Conservation (phyloP, 2,888 invertebrate genomes). For the Drosophila stalkeri region DNA sequence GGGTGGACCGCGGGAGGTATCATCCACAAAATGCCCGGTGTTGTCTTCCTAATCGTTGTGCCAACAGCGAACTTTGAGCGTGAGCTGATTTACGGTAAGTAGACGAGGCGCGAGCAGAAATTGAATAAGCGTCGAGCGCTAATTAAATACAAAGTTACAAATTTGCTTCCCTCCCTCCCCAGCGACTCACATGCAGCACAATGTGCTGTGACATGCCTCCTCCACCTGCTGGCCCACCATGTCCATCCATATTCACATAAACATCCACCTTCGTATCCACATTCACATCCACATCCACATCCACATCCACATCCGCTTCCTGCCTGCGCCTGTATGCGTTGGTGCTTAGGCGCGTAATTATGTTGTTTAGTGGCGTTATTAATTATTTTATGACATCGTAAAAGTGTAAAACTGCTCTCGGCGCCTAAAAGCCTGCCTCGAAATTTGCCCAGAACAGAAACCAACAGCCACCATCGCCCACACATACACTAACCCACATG, state of each 20-base stretch:
- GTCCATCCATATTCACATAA: constrained; percentile 4
- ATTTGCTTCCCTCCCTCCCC: constrained; percentile 38
- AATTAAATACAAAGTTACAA: constrained; percentile 77
- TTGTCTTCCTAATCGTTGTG: constrained; percentile 89
- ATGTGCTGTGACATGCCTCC: constrained; percentile 43
- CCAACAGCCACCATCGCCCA: not conserved
- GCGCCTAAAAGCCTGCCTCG: constrained; percentile 71
- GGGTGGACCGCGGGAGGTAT: constrained; percentile 1
- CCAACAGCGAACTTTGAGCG: constrained; percentile 90
- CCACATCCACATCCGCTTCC: constrained; percentile 11
- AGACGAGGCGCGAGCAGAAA: constrained; percentile 46
- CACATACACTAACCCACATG: constrained; percentile 17
- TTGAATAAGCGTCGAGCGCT: constrained; percentile 68
- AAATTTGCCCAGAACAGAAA: constrained; percentile 52
- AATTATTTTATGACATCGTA: constrained; percentile 81
- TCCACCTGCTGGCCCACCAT: constrained; percentile 23
- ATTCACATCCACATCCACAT: not conserved
- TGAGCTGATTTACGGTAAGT: constrained; percentile 84
- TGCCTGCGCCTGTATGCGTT: constrained; percentile 41
- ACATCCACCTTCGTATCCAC: not conserved
- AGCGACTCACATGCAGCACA: constrained; percentile 21
- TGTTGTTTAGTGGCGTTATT: constrained; percentile 81
- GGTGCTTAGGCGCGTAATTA: constrained; percentile 74
- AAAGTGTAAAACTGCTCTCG: constrained; percentile 67
- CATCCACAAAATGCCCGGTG: constrained; percentile 87